Evolutionary conservation across 1,140 invertebrate genomes (phyloP).

Genomic region (Bemisia tabaci): DNA sequence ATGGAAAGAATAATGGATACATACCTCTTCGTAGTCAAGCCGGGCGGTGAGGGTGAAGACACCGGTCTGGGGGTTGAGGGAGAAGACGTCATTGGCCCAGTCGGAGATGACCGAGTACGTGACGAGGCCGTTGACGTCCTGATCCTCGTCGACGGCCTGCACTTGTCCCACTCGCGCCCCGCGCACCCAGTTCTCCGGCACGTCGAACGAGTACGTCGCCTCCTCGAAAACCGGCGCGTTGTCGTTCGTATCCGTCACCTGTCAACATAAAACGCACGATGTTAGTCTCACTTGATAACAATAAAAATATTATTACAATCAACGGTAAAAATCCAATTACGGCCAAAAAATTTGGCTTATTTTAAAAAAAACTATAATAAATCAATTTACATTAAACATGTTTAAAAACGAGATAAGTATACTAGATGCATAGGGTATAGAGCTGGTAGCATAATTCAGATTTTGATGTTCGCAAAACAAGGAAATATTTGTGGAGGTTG

Average conservation of each 20-base stretch:
- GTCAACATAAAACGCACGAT: slow-evolving; percentile 25
- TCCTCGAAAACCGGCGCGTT: slow-evolving; percentile 80
- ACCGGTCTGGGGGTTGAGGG: slow-evolving; percentile 75
- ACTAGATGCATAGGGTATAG: too few relatives aligned
- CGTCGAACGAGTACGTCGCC: slow-evolving; percentile 73
- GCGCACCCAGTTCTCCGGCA: slow-evolving; percentile 66
- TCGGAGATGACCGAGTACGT: slow-evolving; percentile 80
- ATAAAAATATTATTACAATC: too few relatives aligned
- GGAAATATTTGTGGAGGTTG: too few relatives aligned
- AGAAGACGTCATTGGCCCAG: slow-evolving; percentile 89
- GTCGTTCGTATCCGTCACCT: slow-evolving; percentile 88
- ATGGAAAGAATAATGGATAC: too few relatives aligned
- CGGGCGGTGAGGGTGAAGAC: slow-evolving; percentile 75
- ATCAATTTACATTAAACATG: too few relatives aligned
- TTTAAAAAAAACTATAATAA: too few relatives aligned
- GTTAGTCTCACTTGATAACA: too few relatives aligned
- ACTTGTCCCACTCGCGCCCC: slow-evolving; percentile 70
- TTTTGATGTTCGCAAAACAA: too few relatives aligned
- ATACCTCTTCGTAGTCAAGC: slow-evolving; percentile 86
- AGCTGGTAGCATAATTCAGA: too few relatives aligned
- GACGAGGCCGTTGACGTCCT: slow-evolving; percentile 72
- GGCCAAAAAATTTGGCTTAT: too few relatives aligned
- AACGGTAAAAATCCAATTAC: too few relatives aligned
- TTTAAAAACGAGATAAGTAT: too few relatives aligned
- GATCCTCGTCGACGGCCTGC: slow-evolving; percentile 65